A percentile compares a stretch with the other conserved stretches of the same genome.
Evolutionary conservation across 2,888 invertebrate genomes (phyloP).

Genomic region (Tipula confusa): DNA sequence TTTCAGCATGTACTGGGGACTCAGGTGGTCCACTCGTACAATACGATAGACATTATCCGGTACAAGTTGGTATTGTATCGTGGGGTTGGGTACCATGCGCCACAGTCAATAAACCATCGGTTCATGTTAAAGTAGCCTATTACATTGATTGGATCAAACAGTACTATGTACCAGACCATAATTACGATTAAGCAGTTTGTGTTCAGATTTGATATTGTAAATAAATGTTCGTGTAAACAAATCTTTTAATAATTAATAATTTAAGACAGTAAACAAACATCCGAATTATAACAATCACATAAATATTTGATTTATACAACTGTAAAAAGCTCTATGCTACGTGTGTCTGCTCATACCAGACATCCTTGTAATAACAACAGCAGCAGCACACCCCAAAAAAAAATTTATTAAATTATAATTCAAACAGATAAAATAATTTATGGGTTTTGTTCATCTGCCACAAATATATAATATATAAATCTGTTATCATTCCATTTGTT

Average conservation of each 20-base stretch:
- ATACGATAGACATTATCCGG: conserved; percentile 32
- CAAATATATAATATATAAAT: not conserved
- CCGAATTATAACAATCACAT: not conserved
- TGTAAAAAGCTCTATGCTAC: not conserved
- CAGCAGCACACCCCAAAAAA: not conserved
- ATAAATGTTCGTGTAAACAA: not conserved
- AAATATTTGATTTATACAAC: not conserved
- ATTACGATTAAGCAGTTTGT: conserved; percentile 4
- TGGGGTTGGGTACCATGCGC: conserved; percentile 54
- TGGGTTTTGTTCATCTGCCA: not conserved
- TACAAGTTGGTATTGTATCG: conserved; percentile 51
- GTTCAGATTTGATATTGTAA: too few relatives aligned
- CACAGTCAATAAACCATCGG: conserved; percentile 45
- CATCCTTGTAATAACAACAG: not conserved
- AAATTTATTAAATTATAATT: not conserved
- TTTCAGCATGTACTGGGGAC: conserved; percentile 51
- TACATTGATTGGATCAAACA: conserved; percentile 47
- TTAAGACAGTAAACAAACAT: not conserved
- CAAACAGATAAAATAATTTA: conserved; percentile 20
- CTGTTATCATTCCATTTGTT: not conserved
- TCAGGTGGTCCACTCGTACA: conserved; percentile 47
- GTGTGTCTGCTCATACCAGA: too few relatives aligned
- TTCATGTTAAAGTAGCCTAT: conserved; percentile 50
- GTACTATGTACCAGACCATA: not conserved
- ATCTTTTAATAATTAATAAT: not conserved